phyloP scores from a whole-genome alignment of 2,797 vertebrate species.

The Clarias pachynema region DNA sequence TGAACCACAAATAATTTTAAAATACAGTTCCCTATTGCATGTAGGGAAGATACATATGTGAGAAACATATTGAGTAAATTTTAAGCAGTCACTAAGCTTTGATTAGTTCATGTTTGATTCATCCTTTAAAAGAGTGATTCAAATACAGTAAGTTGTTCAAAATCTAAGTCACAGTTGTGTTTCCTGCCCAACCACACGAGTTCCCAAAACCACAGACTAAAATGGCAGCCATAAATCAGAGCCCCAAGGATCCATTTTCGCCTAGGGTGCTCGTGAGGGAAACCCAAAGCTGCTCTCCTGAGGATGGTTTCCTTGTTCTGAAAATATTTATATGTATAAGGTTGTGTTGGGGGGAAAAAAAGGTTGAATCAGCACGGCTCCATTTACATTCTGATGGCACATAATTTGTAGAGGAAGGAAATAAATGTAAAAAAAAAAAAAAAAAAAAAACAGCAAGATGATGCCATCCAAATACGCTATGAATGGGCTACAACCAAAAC shows the following conservation, averaged over 20 bases:
- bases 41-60: not conserved
- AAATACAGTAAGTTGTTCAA: conserved; percentile 3
- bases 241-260: conserved; percentile 25
- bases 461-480: not conserved
- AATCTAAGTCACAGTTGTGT: not conserved
- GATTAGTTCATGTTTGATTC: not conserved
- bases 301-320: conserved; percentile 24
- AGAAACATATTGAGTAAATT: not conserved
- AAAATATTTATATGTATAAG: conserved; percentile 19
- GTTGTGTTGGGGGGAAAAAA: not conserved
- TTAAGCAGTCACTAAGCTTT: not conserved
- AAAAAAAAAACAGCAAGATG: not conserved
- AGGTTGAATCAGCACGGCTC: conserved; percentile 25
- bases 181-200: not conserved
- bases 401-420: not conserved
- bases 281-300: conserved; percentile 13
- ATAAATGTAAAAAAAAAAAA: not conserved
- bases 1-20: not conserved
- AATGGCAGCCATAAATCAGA: conserved; percentile 24
- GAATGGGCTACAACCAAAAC: not conserved
- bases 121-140: not conserved
- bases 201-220: conserved; percentile 10
- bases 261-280: conserved; percentile 13
- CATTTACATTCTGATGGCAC: conserved; percentile 1
- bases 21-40: not conserved